A percentile compares a stretch with the other conserved stretches of the same genome.
Evolutionary conservation across 1,140 invertebrate species (phyloP).

Genomic region (Nilaparvata lugens): DNA sequence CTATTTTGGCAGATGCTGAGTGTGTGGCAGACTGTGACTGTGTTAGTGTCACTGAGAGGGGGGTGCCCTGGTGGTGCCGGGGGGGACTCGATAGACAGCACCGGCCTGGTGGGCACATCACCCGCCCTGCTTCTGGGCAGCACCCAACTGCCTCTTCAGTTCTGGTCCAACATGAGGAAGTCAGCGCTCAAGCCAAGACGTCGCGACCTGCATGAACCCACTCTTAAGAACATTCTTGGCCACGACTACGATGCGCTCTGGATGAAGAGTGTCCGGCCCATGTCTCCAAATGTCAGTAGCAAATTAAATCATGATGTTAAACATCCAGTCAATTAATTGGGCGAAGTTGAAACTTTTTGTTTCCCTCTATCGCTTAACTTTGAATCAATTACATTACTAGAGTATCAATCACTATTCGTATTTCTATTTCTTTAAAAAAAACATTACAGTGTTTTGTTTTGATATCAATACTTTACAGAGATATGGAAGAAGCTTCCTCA

Average conservation of each 20-base stretch:
- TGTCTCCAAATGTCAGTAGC: not conserved
- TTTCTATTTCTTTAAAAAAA: too few relatives aligned
- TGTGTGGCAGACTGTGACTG: too few relatives aligned
- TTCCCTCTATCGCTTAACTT: too few relatives aligned
- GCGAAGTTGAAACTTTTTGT: too few relatives aligned
- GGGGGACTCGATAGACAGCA: slow-evolving; percentile 8
- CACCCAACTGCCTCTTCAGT: slow-evolving; percentile 19
- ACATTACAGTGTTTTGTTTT: too few relatives aligned
- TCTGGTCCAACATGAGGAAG: slow-evolving; percentile 26
- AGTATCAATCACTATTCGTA: too few relatives aligned
- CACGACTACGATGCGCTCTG: slow-evolving; percentile 28
- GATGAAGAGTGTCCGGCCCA: slow-evolving; percentile 24
- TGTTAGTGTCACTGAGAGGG: too few relatives aligned
- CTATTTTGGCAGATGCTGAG: too few relatives aligned
- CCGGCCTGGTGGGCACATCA: slow-evolving; percentile 8
- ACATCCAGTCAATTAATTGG: not conserved
- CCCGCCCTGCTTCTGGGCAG: slow-evolving; percentile 14
- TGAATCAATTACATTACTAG: too few relatives aligned
- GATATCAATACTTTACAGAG: too few relatives aligned
- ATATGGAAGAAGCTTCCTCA: too few relatives aligned
- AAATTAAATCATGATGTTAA: not conserved
- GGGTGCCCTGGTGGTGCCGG: too few relatives aligned
- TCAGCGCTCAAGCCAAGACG: slow-evolving; percentile 25
- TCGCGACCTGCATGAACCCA: slow-evolving; percentile 25
- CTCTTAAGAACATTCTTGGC: slow-evolving; percentile 25